These are phyloP conservation scores for Bursaphelenchus okinawaensis DNA, from an alignment of 2,888 invertebrate genomes.

Conservation along the genomic window DNA sequence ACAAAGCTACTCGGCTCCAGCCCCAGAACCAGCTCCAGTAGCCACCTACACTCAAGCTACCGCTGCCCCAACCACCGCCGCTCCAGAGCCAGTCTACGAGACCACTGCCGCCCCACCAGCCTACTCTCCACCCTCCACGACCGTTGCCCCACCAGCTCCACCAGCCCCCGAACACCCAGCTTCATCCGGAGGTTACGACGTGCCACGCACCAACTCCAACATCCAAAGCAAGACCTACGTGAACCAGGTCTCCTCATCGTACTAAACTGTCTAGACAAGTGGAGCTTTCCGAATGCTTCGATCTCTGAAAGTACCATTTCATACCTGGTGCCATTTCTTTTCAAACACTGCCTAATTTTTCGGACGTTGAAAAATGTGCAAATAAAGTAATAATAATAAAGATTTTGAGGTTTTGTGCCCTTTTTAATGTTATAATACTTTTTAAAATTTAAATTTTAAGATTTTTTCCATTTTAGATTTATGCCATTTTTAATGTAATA, in stretches of 20 bases:
- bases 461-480: too few relatives aligned
- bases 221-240: background rate
- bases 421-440: too few relatives aligned
- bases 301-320: too few relatives aligned
- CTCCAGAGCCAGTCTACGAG: background rate
- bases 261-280: too few relatives aligned
- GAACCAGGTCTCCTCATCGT: background rate
- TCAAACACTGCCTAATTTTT: too few relatives aligned
- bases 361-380: too few relatives aligned
- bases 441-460: too few relatives aligned
- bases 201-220: background rate
- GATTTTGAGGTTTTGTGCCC: too few relatives aligned
- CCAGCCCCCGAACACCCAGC: conserved; percentile 1
- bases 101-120: background rate
- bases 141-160: background rate
- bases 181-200: conserved; percentile 1
- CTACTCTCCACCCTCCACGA: background rate
- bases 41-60: background rate
- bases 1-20: background rate
- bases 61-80: background rate
- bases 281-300: too few relatives aligned
- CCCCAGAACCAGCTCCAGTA: background rate
- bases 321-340: too few relatives aligned
- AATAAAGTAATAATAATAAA: too few relatives aligned
- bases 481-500: too few relatives aligned